Evolutionary conservation across 2,113 vertebrate genomes (phyloP).

Genomic region (Entosphenus tridentatus): DNA sequence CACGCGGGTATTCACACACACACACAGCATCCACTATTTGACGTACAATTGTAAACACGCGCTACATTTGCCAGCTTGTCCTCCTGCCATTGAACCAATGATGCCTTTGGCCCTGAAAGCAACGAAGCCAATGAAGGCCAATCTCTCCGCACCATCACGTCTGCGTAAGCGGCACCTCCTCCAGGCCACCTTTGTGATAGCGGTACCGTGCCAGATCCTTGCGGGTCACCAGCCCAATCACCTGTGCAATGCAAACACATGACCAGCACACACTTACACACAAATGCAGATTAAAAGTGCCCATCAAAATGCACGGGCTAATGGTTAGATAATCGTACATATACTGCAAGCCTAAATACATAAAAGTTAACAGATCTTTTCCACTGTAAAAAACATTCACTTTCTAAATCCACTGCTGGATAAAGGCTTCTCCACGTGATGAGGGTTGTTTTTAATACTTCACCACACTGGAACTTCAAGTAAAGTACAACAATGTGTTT

Average conservation of each 20-base stretch:
- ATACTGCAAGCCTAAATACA: too few species aligned
- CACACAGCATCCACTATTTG: too few species aligned
- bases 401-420: not conserved
- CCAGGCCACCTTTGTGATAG: slow-evolving; percentile 65
- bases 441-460: too few species aligned
- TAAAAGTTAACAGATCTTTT: too few species aligned
- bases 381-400: not conserved
- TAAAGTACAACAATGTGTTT: too few species aligned
- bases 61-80: too few species aligned
- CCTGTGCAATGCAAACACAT: slow-evolving; percentile 22
- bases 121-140: not conserved
- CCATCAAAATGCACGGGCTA: not conserved
- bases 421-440: not conserved
- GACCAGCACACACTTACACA: not conserved
- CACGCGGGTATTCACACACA: too few species aligned
- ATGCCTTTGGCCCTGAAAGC: too few species aligned
- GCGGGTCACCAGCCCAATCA: slow-evolving; percentile 72
- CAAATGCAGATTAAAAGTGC: not conserved
- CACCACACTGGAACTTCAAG: too few species aligned
- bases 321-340: too few species aligned
- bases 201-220: slow-evolving; percentile 89
- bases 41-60: too few species aligned
- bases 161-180: slow-evolving; percentile 70
- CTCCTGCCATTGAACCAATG: too few species aligned
- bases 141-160: slow-evolving; percentile 31